Evolutionary conservation across 1,140 invertebrate species (phyloP).

Genomic region (Araneus ventricosus): DNA sequence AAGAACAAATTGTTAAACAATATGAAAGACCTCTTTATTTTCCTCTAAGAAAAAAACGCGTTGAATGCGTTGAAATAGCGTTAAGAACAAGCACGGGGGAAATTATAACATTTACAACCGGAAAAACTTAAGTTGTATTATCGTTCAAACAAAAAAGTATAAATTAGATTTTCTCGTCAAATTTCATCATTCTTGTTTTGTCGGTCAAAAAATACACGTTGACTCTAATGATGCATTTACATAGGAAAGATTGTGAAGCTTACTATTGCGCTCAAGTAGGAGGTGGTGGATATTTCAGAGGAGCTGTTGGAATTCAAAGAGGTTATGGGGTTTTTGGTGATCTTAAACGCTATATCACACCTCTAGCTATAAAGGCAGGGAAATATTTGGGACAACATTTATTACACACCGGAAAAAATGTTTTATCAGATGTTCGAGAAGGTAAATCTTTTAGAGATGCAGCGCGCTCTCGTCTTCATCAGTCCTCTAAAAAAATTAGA

Average conservation of each 20-base stretch:
- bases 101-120: neutral
- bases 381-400: conserved; percentile 13
- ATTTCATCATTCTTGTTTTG: too few relatives aligned
- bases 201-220: neutral
- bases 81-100: neutral
- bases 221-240: neutral
- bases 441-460: conserved; percentile 29
- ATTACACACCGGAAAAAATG: neutral
- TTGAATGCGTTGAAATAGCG: neutral
- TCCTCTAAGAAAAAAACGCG: neutral
- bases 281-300: neutral
- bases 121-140: neutral
- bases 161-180: neutral
- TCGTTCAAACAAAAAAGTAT: conserved; percentile 19
- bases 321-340: conserved; percentile 50
- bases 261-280: conserved; percentile 1
- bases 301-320: neutral
- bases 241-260: neutral
- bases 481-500: conserved; percentile 6
- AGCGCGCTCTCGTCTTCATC: neutral
- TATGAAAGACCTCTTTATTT: neutral
- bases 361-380: conserved; percentile 20
- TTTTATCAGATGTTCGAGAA: neutral
- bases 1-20: conserved; percentile 4
- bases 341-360: neutral